Percentiles rank a stretch among this genome's conserved stretches.
Conservation (phyloP, 2,797 vertebrate genomes). For the Rhinella marina region DNA sequence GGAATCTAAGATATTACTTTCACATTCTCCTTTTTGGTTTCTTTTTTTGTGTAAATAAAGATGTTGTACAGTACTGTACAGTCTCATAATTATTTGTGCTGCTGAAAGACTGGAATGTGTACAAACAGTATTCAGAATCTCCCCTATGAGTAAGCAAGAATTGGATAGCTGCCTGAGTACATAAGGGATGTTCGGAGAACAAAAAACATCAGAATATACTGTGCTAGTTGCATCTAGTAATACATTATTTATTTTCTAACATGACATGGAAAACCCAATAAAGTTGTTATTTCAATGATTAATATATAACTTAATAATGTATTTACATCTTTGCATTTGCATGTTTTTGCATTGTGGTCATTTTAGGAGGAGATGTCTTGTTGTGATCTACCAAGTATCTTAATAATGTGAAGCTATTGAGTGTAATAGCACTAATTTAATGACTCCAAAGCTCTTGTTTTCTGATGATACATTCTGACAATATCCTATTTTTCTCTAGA, state of each 20-base stretch:
- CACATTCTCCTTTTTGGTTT: not conserved
- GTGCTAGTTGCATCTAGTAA: not conserved
- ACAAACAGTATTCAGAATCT: not conserved
- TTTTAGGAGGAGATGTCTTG: not conserved
- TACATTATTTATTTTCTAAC: constrained; percentile 3
- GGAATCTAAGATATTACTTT: no score
- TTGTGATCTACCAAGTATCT: not conserved
- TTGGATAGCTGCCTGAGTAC: constrained; percentile 16
- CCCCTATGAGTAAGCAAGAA: not conserved
- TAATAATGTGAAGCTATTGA: not conserved
- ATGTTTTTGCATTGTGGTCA: not conserved
- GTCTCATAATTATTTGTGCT: constrained; percentile 8
- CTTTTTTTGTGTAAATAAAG: not conserved
- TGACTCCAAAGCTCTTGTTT: not conserved
- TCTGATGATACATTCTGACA: not conserved
- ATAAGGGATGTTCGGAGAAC: constrained; percentile 9
- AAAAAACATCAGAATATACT: constrained; percentile 11
- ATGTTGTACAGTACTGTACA: not conserved
- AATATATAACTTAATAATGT: not conserved
- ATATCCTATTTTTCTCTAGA: no score
- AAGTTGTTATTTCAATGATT: not conserved
- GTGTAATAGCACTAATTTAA: not conserved
- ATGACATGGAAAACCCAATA: not conserved
- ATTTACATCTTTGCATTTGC: not conserved
- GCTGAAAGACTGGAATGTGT: not conserved